Evolutionary conservation across 2,797 vertebrate genomes (phyloP), one percentile per base, ranked within the genome.

Genomic region (Melanotaenia trifasciata): DNA sequence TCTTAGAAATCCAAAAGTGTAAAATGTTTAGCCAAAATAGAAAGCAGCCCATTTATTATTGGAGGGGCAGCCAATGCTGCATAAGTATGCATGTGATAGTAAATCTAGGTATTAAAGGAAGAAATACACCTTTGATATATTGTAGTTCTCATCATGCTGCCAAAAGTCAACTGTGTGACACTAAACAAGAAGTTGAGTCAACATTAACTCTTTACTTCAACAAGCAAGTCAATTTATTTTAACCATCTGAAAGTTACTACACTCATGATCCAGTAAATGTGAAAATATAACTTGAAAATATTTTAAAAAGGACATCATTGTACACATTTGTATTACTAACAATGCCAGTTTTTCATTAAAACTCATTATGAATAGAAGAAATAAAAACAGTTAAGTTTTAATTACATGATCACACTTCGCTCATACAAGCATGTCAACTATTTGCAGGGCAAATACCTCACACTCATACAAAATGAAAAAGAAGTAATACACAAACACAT

Each of bases 41-140:
- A 81, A 70, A 69, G 40, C 36, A 63, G 12, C 28, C 67, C 16
- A 67, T 74, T 70, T 70, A 35, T 75, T 66, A 62, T 24, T 28
- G 36, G 12, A 54, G 10, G 67, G 71, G 33, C 63, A 61, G 47
- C 33, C 24, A 28, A 28, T 26, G 24, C 11, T 1, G 14, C 5
- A 11, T 32, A 13, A 43, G n/a, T 22, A 32, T 53, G 40, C 67
- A 60, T 36, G 65, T 58, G 58, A 73, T 12, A 13, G 20, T 16
- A 59, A 76, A 30, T 60, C 40, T 6, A 26, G 22, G 3, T 0
- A 40, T 53, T 28, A 32, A 61, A 70, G 24, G 1, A 28, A 51
- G 33, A 63, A 51, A 56, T 47, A 54, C 10, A 57, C 14, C 20
- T 40, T 45, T 33, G 33, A 43, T 43, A 24, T 33, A 24, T n/a